Evolutionary conservation across 2,113 vertebrate genomes (phyloP).

Genomic region (Balaeniceps rex): DNA sequence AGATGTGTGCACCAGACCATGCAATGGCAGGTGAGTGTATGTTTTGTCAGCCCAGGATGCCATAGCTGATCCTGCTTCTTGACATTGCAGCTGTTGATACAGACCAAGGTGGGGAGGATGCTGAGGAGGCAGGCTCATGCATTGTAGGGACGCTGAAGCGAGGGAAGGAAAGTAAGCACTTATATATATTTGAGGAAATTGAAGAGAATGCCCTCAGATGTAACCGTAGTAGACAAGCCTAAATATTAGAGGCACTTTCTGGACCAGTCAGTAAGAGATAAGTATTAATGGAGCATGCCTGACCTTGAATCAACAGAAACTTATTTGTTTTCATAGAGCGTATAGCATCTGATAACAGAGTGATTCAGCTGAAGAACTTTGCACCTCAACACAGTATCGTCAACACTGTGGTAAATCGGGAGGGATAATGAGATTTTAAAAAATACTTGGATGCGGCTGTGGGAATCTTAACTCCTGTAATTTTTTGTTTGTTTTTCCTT

Average conservation of each 20-base stretch:
- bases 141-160: not conserved
- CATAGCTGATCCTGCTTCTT: not conserved
- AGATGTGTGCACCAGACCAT: no score
- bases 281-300: not conserved
- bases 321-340: not conserved
- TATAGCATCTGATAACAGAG: not conserved
- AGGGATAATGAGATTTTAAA: not conserved
- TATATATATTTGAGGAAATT: not conserved
- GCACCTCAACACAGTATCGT: not conserved
- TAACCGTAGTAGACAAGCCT: not conserved
- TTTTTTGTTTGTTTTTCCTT: not conserved
- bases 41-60: not conserved
- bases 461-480: not conserved
- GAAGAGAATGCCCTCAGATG: not conserved
- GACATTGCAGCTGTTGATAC: not conserved
- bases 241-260: not conserved
- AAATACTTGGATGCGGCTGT: not conserved
- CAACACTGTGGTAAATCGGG: not conserved
- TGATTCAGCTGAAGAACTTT: not conserved
- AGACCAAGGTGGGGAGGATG: not conserved
- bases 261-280: not conserved
- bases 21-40: not conserved
- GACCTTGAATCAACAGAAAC: conserved; percentile 13
- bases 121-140: not conserved
- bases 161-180: not conserved